A percentile compares a stretch with the other conserved stretches of the same genome.
Evolutionary conservation across 1,140 invertebrate genomes (phyloP).

Genomic region (Phocides pigmalion): DNA sequence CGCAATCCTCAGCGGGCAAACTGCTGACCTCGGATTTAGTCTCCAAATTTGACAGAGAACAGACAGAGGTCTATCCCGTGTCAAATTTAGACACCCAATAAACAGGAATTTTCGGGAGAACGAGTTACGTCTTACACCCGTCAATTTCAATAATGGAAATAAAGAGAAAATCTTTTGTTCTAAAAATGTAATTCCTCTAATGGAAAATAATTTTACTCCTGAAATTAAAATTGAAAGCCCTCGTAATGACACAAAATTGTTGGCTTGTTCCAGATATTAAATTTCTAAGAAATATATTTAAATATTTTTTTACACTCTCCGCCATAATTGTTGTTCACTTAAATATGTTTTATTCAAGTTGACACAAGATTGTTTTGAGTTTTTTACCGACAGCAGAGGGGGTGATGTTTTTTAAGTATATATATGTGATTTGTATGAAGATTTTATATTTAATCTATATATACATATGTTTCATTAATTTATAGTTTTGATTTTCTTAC

Average conservation of each 20-base stretch:
- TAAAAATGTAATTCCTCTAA: slow-evolving; percentile 22
- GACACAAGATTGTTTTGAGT: no score
- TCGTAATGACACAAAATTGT: slow-evolving; percentile 26
- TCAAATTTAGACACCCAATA: slow-evolving; percentile 49
- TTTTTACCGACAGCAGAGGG: no score
- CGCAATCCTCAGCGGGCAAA: neutral
- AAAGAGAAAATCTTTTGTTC: slow-evolving; percentile 31
- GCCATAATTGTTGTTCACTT: no score
- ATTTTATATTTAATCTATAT: no score
- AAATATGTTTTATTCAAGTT: no score
- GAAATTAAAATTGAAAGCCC: slow-evolving; percentile 24
- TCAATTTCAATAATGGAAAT: slow-evolving; percentile 44
- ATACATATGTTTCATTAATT: no score
- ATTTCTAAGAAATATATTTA: slow-evolving; percentile 21
- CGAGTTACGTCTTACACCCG: slow-evolving; percentile 43
- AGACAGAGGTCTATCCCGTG: slow-evolving; percentile 46
- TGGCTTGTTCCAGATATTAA: slow-evolving; percentile 14
- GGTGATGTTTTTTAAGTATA: no score
- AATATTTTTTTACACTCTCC: neutral
- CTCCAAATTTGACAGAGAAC: slow-evolving; percentile 42
- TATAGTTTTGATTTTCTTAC: no score
- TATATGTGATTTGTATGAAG: no score
- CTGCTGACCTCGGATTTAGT: slow-evolving; percentile 29
- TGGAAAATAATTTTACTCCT: slow-evolving; percentile 29
- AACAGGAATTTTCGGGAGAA: slow-evolving; percentile 43